Evolutionary conservation across 2,797 vertebrate species (phyloP).

Genomic region (Botia almorhae): DNA sequence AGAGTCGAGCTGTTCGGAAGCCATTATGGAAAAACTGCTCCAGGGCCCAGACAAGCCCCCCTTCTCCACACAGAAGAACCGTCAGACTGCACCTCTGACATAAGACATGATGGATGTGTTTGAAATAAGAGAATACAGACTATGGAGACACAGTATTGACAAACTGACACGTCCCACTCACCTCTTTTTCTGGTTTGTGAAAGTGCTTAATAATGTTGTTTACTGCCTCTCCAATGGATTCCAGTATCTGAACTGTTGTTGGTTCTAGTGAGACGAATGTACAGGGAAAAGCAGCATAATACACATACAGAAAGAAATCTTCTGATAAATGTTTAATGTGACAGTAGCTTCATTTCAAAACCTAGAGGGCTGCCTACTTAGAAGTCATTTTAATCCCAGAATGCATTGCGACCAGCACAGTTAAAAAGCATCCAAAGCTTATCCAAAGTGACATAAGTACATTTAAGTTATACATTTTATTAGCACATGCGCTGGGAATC

Average conservation of each 20-base stretch:
- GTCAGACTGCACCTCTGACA: slow-evolving; percentile 92
- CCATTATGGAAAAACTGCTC: slow-evolving; percentile 97
- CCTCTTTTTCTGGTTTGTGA: slow-evolving; percentile 98
- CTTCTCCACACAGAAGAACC: slow-evolving; percentile 91
- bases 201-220: slow-evolving; percentile 98
- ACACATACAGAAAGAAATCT: slow-evolving; percentile 11
- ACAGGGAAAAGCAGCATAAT: not conserved
- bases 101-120: not conserved
- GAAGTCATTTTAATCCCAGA: no score
- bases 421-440: no score
- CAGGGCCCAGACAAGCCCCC: slow-evolving; percentile 88
- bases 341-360: not conserved
- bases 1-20: slow-evolving; percentile 89
- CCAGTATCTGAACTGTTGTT: slow-evolving; percentile 90
- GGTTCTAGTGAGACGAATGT: slow-evolving; percentile 80
- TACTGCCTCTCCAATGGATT: slow-evolving; percentile 94
- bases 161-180: slow-evolving; percentile 58
- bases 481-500: no score
- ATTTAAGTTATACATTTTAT: no score
- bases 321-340: not conserved
- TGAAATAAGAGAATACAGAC: not conserved
- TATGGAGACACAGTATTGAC: not conserved
- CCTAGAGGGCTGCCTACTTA: no score
- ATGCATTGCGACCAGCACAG: no score
- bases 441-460: no score